Evolutionary conservation across 2,797 vertebrate species (phyloP).

Genomic region (Sandelia bainsii): DNA sequence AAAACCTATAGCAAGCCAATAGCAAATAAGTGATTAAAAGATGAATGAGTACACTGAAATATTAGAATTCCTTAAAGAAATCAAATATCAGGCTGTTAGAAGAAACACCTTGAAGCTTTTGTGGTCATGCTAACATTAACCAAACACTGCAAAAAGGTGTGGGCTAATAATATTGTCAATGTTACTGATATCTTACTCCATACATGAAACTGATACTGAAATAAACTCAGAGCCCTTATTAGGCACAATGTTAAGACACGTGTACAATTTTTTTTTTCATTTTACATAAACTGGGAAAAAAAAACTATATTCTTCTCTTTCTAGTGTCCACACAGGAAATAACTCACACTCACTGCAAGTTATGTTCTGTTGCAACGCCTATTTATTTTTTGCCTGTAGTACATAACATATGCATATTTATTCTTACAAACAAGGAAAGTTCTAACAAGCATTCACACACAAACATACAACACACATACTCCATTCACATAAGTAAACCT

Average conservation of each 20-base stretch:
- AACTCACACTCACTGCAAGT: slow-evolving; percentile 23
- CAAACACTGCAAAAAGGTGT: too few species aligned
- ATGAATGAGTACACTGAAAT: too few species aligned
- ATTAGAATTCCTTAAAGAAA: too few species aligned
- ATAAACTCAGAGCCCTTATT: neutral
- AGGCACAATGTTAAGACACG: too few species aligned
- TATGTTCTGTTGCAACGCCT: slow-evolving; percentile 56
- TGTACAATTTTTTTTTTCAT: neutral
- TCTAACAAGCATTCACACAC: slow-evolving; percentile 62
- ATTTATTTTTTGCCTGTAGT: slow-evolving; percentile 79
- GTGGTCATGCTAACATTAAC: too few species aligned
- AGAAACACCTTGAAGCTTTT: too few species aligned
- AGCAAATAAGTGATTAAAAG: too few species aligned
- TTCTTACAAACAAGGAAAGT: slow-evolving; percentile 67
- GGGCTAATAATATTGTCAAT: neutral
- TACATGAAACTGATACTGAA: neutral
- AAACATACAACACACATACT: slow-evolving; percentile 60
- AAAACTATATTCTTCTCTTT: slow-evolving; percentile 6
- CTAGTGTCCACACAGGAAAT: slow-evolving; percentile 20
- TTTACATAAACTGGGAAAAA: neutral
- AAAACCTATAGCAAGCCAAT: too few species aligned
- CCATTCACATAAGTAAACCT: slow-evolving; percentile 47
- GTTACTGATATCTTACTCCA: neutral
- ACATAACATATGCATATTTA: slow-evolving; percentile 74
- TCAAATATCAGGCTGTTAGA: too few species aligned